Conservation (phyloP, 2,113 vertebrate species). For the human region GRCh38 chr2:131468501-131469000, state of each 20-base stretch:
- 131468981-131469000: too few species aligned
- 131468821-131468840: neutral
- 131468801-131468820: too few species aligned
- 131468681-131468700: too few species aligned
- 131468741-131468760: too few species aligned
- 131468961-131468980: too few species aligned
- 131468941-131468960: too few species aligned
- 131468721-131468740: too few species aligned
- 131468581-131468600: accelerated
- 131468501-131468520: too few species aligned
- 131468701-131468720: too few species aligned
- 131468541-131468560: neutral
- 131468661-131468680: neutral
- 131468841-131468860: neutral
- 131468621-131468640: accelerated
- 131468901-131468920: too few species aligned
- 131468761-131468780: neutral
- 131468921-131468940: too few species aligned
- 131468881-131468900: neutral
- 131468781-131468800: neutral
- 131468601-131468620: accelerated
- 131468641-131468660: neutral
- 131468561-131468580: accelerated
- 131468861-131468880: neutral
- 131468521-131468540: too few species aligned